phyloP scores from a whole-genome alignment of 2,888 invertebrate species.

The Tethea ocularis region DNA sequence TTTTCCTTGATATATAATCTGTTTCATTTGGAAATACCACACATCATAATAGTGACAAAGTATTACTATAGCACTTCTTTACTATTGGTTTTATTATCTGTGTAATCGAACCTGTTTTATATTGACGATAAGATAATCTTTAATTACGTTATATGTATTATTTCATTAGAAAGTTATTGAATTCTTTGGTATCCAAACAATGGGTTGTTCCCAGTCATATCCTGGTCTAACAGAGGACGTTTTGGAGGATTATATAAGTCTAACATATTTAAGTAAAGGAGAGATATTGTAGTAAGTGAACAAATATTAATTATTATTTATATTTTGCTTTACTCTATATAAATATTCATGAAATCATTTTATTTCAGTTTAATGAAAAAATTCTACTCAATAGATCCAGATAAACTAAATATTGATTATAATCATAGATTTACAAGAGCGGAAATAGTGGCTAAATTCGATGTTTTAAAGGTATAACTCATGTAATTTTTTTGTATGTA shows the following conservation, averaged over 20 bases:
- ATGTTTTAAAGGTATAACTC: slow-evolving; percentile 87
- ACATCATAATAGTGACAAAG: background rate
- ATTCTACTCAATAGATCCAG: slow-evolving; percentile 78
- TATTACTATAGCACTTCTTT: too few relatives aligned
- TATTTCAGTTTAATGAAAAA: slow-evolving; percentile 82
- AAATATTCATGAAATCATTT: slow-evolving; percentile 8
- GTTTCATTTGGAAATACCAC: slow-evolving; percentile 17
- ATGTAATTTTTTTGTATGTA: slow-evolving; percentile 20
- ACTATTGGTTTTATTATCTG: slow-evolving; percentile 6
- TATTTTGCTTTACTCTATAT: too few relatives aligned
- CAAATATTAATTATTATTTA: too few relatives aligned
- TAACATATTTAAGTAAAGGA: slow-evolving; percentile 85
- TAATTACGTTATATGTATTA: slow-evolving; percentile 13
- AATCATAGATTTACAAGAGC: slow-evolving; percentile 79
- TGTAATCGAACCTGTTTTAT: slow-evolving; percentile 15
- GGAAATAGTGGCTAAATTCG: slow-evolving; percentile 84
- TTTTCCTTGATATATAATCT: slow-evolving; percentile 45
- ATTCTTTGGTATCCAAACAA: slow-evolving; percentile 29
- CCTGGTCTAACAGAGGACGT: slow-evolving; percentile 81
- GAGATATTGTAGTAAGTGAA: slow-evolving; percentile 85
- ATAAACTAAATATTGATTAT: slow-evolving; percentile 66
- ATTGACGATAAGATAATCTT: slow-evolving; percentile 22
- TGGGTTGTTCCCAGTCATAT: slow-evolving; percentile 79
- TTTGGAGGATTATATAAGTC: slow-evolving; percentile 83
- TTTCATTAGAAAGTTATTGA: background rate